Base-by-base conservation (phyloP, 2,888 invertebrate species). In the Euproctis similis region DNA sequence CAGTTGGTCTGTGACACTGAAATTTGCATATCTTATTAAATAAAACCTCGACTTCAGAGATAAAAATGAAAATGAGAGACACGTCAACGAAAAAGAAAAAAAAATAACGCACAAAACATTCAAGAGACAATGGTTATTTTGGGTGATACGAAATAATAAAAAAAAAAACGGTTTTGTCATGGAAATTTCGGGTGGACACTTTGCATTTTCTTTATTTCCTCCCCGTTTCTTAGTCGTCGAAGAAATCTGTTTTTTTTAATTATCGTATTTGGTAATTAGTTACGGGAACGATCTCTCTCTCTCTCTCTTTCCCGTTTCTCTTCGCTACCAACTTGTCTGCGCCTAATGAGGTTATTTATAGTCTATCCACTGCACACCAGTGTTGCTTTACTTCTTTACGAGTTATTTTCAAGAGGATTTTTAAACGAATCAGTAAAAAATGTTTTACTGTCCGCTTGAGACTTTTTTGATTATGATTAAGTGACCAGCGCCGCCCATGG, bases 221-320 rank as follows among this genome's bases (percentile, higher is more conserved):
- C 67, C 65, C 63, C 61, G 62, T 71, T 63, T 61, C 67, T 63
- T 53, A 50, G 49, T 48, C 56, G 53, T 56, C 56, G 64, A 50
- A 67, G 71, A 61, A 78, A 77, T 82, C 81, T 81, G 81, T 78
- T 81, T 80, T 81, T 18, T 74, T 81, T 82, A 82, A 84, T 81
- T 81, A 81, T 76, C 80, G 76, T 81, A 80, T 81, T 84, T 82
- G 74, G 77, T 80, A 82, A 84, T 84, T 84, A 82, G 82, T 81
- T 84, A 76, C 64, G 71, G 75, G 69, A 76, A 75, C 74, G 78
- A 76, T 77, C 72, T 69, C 61, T 68, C 69, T 71, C 14, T 19
- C 68, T n/a, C n/a, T n/a, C n/a, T n/a, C n/a, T n/a, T 66, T 62
- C 68, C 61, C 64, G 60, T 63, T 78, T 71, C 67, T 62, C 66